Conservation (phyloP, 2,113 vertebrate species). For the Neolamprologus modestus region DNA sequence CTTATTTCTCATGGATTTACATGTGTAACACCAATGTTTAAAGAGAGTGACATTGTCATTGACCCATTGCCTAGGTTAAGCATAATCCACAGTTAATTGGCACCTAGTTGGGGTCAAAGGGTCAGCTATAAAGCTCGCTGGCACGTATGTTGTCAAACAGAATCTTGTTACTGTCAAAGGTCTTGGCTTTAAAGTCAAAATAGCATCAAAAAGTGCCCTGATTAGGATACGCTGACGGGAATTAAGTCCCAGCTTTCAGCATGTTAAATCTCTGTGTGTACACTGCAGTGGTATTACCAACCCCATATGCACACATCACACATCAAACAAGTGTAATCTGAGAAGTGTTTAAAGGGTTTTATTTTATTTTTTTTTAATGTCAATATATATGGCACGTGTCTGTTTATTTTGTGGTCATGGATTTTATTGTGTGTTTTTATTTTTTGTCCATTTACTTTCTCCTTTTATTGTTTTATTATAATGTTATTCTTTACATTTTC, state of each 20-base stretch:
- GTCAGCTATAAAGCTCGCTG: conserved; percentile 44
- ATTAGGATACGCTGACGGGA: conserved; percentile 26
- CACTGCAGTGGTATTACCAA: background rate
- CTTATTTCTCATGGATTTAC: conserved; percentile 21
- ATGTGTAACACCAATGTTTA: conserved; percentile 39
- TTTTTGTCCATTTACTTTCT: background rate
- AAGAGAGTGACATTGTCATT: conserved; percentile 59
- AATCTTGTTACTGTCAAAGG: conserved; percentile 60
- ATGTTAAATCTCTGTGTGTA: conserved; percentile 29
- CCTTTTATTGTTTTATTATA: background rate
- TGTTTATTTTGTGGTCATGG: background rate
- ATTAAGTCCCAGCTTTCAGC: background rate
- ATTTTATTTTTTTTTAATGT: background rate
- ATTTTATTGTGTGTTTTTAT: background rate
- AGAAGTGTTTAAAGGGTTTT: background rate
- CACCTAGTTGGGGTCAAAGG: conserved; percentile 63
- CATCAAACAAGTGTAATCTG: background rate
- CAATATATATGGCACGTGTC: background rate
- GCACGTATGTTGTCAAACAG: conserved; percentile 71
- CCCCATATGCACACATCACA: conserved; percentile 12
- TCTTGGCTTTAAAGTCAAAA: conserved; percentile 58
- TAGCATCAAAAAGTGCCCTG: conserved; percentile 43
- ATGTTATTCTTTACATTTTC: background rate
- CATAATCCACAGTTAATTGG: conserved; percentile 76
- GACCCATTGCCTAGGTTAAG: conserved; percentile 62